phyloP scores from a whole-genome alignment of 2,113 vertebrate genomes.

The Herpetotheres cachinnans region DNA sequence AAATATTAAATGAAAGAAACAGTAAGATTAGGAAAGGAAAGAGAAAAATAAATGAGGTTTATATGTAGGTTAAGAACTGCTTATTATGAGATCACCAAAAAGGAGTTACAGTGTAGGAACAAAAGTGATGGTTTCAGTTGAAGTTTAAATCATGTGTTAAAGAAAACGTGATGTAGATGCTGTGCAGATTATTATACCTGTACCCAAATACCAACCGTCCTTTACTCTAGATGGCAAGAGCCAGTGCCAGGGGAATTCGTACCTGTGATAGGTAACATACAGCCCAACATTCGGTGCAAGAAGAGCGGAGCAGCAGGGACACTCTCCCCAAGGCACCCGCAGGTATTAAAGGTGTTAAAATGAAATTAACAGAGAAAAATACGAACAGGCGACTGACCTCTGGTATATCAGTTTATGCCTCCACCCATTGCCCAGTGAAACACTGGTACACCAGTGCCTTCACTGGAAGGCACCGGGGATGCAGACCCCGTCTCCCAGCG shows the following conservation, averaged over 20 bases:
- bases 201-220: not conserved
- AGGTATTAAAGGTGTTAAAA: not conserved
- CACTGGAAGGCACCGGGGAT: not conserved
- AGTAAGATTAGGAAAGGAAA: not conserved
- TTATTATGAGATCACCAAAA: not conserved
- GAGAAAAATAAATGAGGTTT: not conserved
- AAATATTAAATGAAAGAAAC: not conserved
- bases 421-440: not conserved
- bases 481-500: not conserved
- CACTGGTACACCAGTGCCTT: not conserved
- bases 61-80: not conserved
- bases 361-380: not conserved
- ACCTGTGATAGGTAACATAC: rapidly evolving
- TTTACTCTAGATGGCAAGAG: not conserved
- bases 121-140: rapidly evolving
- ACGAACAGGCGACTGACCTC: not conserved
- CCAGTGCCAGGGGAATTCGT: not conserved
- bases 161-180: not conserved
- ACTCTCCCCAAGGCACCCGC: not conserved
- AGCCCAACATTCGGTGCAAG: rapidly evolving
- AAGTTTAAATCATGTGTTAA: not conserved
- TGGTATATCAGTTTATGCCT: not conserved
- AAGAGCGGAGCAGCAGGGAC: rapidly evolving
- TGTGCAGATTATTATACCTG: not conserved
- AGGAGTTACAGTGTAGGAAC: not conserved